These are phyloP conservation scores for Forbesichthys agassizii DNA, from an alignment of 2,113 vertebrate species.

Conservation along the genomic window DNA sequence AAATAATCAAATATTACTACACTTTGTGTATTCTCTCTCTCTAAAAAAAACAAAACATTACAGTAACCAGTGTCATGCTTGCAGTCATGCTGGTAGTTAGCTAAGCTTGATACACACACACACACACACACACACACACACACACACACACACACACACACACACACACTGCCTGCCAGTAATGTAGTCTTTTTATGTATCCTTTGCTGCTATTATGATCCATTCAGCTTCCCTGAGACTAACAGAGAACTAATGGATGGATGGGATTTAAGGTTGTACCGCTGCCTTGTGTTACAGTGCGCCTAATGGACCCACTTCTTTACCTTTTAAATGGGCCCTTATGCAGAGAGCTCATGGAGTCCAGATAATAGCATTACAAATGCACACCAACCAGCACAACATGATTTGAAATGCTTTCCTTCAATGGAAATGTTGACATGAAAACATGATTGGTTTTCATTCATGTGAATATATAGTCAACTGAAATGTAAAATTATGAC, in stretches of 20 bases:
- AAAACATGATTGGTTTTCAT: not conserved
- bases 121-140: constrained; percentile 1
- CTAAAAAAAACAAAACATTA: not conserved
- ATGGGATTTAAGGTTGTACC: constrained; percentile 18
- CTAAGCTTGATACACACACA: not conserved
- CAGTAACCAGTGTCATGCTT: constrained; percentile 10
- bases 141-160: not conserved
- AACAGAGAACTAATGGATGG: constrained; percentile 35
- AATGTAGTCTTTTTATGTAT: constrained; percentile 49
- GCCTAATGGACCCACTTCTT: constrained; percentile 11
- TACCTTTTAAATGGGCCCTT: constrained; percentile 13
- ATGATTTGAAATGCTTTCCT: not conserved
- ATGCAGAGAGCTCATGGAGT: constrained; percentile 7
- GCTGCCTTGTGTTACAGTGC: not conserved
- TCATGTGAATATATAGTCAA: not conserved
- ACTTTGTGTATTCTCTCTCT: too few species aligned
- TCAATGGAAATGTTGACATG: not conserved
- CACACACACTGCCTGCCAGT: constrained; percentile 11
- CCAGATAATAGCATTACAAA: constrained; percentile 12
- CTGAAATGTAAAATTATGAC: too few species aligned
- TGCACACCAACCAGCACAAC: not conserved
- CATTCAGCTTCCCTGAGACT: constrained; percentile 36
- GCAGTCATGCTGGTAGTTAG: constrained; percentile 3
- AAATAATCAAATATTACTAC: too few species aligned
- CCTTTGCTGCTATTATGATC: constrained; percentile 47